Conservation (phyloP, 2,888 invertebrate genomes). For the Leptothorax acervorum region DNA sequence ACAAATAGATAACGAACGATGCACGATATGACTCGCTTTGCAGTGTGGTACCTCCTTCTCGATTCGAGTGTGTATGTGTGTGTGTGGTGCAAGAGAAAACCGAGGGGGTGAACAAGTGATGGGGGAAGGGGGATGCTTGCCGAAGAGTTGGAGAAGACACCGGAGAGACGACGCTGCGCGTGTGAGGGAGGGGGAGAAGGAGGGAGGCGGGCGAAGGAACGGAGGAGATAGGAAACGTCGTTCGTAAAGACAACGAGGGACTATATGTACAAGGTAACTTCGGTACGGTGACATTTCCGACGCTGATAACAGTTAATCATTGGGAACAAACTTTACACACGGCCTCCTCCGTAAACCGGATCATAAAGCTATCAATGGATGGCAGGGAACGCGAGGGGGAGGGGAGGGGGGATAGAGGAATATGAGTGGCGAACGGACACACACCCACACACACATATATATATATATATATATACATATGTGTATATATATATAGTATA, state of each 20-base stretch:
- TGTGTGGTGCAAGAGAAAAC: conserved; percentile 13
- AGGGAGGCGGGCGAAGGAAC: background rate
- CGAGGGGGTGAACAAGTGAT: background rate
- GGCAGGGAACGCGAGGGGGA: conserved; percentile 23
- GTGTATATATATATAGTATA: conserved; percentile 26
- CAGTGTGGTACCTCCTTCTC: conserved; percentile 16
- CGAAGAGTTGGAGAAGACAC: conserved; percentile 9
- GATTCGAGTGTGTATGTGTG: conserved; percentile 17
- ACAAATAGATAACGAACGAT: conserved; percentile 46
- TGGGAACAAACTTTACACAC: conserved; percentile 68
- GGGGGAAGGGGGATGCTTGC: conserved; percentile 8
- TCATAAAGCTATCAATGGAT: conserved; percentile 62
- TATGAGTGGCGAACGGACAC: conserved; percentile 44
- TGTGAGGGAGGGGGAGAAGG: background rate
- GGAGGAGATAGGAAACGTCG: conserved; percentile 32
- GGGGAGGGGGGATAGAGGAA: background rate
- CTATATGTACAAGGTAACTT: conserved; percentile 72
- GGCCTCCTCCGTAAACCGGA: conserved; percentile 53
- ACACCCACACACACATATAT: conserved; percentile 22
- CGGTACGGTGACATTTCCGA: conserved; percentile 60
- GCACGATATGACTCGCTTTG: conserved; percentile 41
- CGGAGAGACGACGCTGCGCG: background rate
- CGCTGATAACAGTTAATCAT: conserved; percentile 64
- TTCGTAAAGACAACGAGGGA: conserved; percentile 58
- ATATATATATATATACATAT: background rate